A percentile compares a stretch with the other conserved stretches of the same genome.
phyloP scores from a whole-genome alignment of 2,888 invertebrate species.

The Drosophila rubida region DNA sequence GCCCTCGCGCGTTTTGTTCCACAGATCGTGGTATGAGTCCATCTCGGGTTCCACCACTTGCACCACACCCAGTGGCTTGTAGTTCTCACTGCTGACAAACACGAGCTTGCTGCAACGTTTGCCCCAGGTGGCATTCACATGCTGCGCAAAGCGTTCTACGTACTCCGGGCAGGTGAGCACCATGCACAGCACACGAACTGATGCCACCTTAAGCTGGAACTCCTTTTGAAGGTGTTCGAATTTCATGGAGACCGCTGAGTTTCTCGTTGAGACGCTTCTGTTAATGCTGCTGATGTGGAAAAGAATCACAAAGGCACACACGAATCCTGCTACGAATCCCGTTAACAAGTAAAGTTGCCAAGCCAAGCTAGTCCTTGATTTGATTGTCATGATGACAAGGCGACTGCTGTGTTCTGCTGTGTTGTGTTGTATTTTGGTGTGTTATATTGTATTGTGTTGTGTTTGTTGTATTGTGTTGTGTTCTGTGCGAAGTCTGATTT shows the following conservation, averaged over 20 bases:
- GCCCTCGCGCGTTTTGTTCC: conserved; percentile 98
- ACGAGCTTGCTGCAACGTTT: conserved; percentile 93
- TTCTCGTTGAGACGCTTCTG: background rate
- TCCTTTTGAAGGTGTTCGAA: background rate
- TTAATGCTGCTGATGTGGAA: conserved; percentile 40
- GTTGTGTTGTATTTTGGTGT: no score
- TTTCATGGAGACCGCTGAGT: background rate
- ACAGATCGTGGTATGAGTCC: conserved; percentile 89
- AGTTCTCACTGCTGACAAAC: conserved; percentile 92
- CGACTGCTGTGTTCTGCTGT: conserved; percentile 20
- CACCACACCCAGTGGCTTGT: conserved; percentile 90
- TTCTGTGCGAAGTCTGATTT: conserved; percentile 57
- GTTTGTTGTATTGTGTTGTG: conserved; percentile 52
- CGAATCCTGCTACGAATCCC: conserved; percentile 76
- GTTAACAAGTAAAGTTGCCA: conserved; percentile 56
- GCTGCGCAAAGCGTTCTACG: conserved; percentile 93
- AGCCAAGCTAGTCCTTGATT: conserved; percentile 1
- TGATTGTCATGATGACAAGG: conserved; percentile 35
- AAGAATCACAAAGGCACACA: conserved; percentile 71
- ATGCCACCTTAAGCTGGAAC: conserved; percentile 87
- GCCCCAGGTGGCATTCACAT: conserved; percentile 98
- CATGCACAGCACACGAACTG: conserved; percentile 93
- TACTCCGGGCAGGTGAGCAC: conserved; percentile 96
- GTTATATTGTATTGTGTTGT: no score
- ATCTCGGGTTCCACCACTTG: conserved; percentile 93